Evolutionary conservation across 2,888 invertebrate species (phyloP), one percentile per base, ranked within the genome.

Genomic region (Cynaeus angustus): DNA sequence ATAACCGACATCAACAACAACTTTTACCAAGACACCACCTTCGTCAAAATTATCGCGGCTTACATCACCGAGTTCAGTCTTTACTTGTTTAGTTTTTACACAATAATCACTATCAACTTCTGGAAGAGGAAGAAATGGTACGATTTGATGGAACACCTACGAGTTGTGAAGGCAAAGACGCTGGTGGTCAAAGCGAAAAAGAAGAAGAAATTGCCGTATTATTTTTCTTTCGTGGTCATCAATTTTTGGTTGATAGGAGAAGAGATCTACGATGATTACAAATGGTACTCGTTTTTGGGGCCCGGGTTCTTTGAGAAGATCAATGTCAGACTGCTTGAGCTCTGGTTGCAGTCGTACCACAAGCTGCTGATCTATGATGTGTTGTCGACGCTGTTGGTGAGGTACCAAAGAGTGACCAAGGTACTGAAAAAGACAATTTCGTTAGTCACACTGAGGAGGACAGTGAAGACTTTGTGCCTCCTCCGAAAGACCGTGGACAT

Each of bases 1-100:
- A 52, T 52, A 10, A 52, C 52, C 33, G 28, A 28, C 28, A 33
- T 52, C 30, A 28, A 52, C 30, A 52, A 52, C 52, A 52, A 52
- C 52, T 52, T 12, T 10, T 52, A 12, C 12, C 52, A 10, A 9
- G 5, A 52, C 8, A 12, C 28, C 8, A 28, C 28, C 10, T 12
- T 28, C 3, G 28, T 52, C 28, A 52, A 12, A 30, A 33, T 52
- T 5, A 4, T 30, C 33, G 1, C 12, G 3, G 26, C 52, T 1
- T 52, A 52, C 16, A 6, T 52, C 4, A 52, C 52, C 1, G 52
- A 52, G 3, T 33, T 52, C 30, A 52, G 12, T 30, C 9, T 52
- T 1, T 52, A 30, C 52, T 7, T 3, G 5, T 52, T 30, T 12
- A 52, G 52, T 8, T 26, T 52, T 3, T 33, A 52, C 13, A 33